phyloP scores from a whole-genome alignment of 2,888 invertebrate genomes.

The Autographa gamma region DNA sequence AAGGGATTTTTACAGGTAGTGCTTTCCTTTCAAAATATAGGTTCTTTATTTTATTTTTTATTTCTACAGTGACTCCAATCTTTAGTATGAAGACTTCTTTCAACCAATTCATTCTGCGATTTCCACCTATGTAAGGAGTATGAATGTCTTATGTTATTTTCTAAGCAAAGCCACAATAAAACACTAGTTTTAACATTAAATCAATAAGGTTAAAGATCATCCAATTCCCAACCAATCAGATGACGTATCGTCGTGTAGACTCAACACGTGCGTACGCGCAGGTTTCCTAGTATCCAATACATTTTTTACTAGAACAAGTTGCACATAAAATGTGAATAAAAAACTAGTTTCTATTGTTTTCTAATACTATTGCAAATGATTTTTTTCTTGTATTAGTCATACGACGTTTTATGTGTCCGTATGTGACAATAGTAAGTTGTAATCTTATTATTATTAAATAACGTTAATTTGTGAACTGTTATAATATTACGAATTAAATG shows the following conservation, averaged over 20 bases:
- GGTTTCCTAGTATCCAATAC: constrained; percentile 68
- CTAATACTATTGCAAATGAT: constrained; percentile 35
- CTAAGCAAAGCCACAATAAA: neutral
- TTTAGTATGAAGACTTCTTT: too few species aligned
- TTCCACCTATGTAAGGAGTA: too few species aligned
- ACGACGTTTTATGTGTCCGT: constrained; percentile 20
- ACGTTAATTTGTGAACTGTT: too few species aligned
- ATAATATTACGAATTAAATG: too few species aligned
- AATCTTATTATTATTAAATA: too few species aligned
- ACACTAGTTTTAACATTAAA: constrained; percentile 22
- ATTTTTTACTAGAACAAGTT: constrained; percentile 54
- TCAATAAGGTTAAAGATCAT: constrained; percentile 38
- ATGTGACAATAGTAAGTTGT: constrained; percentile 10
- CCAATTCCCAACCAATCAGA: constrained; percentile 35
- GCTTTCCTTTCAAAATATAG: too few species aligned
- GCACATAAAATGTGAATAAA: constrained; percentile 38
- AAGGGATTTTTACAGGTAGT: too few species aligned
- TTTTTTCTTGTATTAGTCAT: constrained; percentile 29
- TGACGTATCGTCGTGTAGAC: constrained; percentile 54
- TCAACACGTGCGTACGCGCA: constrained; percentile 63
- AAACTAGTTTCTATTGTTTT: constrained; percentile 49
- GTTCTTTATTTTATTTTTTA: too few species aligned
- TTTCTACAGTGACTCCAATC: too few species aligned
- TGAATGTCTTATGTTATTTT: neutral
- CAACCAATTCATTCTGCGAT: too few species aligned